Evolutionary conservation across 2,888 invertebrate genomes (phyloP).

Genomic region (Drosophila anomalata): DNA sequence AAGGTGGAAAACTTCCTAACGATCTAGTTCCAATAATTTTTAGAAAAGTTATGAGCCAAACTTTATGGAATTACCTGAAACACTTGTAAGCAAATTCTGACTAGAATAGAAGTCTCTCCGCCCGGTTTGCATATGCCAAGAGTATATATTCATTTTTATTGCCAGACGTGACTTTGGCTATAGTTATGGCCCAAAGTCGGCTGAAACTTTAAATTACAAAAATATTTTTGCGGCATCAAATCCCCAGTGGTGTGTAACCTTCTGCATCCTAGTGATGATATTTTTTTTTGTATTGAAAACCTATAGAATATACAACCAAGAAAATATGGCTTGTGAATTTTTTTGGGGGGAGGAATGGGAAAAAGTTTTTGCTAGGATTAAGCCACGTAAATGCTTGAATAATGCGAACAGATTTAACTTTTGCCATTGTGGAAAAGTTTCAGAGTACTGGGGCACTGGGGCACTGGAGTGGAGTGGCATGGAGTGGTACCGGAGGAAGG

Average conservation of each 20-base stretch:
- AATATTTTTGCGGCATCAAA: constrained; percentile 26
- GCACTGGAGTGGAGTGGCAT: background rate
- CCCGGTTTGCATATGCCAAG: constrained; percentile 43
- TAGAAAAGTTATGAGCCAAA: constrained; percentile 27
- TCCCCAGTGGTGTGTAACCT: constrained; percentile 12
- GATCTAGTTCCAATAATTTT: constrained; percentile 59
- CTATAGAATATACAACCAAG: constrained; percentile 23
- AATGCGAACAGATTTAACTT: constrained; percentile 67
- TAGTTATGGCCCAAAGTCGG: constrained; percentile 26
- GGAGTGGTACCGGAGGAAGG: constrained; percentile 1
- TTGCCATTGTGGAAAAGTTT: constrained; percentile 55
- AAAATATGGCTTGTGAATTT: constrained; percentile 20
- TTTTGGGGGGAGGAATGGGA: background rate
- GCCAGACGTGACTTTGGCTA: constrained; percentile 55
- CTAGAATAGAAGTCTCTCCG: constrained; percentile 5
- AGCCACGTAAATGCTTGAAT: constrained; percentile 60
- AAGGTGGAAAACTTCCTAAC: constrained; percentile 19
- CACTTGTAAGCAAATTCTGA: constrained; percentile 30
- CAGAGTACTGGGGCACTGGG: background rate
- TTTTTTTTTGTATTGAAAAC: constrained; percentile 35
- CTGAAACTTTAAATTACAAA: constrained; percentile 48
- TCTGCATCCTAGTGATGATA: background rate
- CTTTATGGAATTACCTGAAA: constrained; percentile 45
- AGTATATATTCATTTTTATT: constrained; percentile 51
- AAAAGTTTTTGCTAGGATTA: constrained; percentile 44